These are phyloP conservation scores for Albula glossodonta DNA, from an alignment of 2,113 vertebrate species.

Conservation along the genomic window DNA sequence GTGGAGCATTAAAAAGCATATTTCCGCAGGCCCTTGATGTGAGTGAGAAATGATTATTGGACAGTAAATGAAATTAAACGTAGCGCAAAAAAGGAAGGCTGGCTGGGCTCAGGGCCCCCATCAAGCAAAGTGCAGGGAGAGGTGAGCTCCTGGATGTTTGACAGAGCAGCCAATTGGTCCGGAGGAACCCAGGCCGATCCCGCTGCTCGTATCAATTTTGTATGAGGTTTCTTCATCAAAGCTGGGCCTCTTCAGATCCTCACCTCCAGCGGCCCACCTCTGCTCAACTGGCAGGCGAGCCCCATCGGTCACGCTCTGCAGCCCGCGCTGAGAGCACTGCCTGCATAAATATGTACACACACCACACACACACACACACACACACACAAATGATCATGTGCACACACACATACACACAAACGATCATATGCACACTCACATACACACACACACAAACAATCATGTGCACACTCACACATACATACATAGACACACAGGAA, in stretches of 20 bases:
- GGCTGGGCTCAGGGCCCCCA: background rate
- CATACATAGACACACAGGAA: background rate
- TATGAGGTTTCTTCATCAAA: constrained; percentile 65
- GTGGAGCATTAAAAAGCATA: background rate
- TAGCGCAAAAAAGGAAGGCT: background rate
- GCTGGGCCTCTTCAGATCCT: constrained; percentile 46
- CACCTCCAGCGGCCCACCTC: constrained; percentile 30
- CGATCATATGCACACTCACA: constrained; percentile 4
- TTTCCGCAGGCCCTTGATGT: background rate
- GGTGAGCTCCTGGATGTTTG: background rate
- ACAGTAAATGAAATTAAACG: background rate
- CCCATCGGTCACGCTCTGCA: constrained; percentile 13
- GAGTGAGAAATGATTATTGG: constrained; percentile 11
- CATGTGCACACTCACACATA: constrained; percentile 13
- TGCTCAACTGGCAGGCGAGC: constrained; percentile 43
- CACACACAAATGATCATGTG: background rate
- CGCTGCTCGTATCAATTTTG: constrained; percentile 68
- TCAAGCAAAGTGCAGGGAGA: background rate
- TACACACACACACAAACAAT: no score
- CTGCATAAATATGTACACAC: background rate
- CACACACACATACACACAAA: constrained; percentile 27
- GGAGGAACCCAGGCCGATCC: constrained; percentile 65
- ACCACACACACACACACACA: background rate
- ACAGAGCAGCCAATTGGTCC: constrained; percentile 26
- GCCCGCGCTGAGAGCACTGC: background rate